Evolutionary conservation across 2,113 vertebrate genomes (phyloP).

Genomic region (Oreochromis niloticus): DNA sequence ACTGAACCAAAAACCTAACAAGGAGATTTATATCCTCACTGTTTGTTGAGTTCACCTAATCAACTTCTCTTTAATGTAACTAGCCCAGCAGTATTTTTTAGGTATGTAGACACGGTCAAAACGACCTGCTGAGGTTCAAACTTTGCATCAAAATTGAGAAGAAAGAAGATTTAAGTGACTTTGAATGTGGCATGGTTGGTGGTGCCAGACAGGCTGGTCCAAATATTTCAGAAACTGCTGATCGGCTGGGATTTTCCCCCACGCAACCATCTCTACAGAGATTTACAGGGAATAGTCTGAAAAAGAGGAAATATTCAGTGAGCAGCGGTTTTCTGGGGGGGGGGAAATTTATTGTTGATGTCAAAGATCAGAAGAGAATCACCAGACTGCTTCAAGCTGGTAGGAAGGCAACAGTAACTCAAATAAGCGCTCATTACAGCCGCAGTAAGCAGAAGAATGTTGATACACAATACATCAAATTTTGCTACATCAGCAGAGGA

Average conservation of each 20-base stretch:
- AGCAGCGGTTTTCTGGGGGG: background rate
- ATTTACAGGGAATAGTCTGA: background rate
- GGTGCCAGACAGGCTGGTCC: background rate
- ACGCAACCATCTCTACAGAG: background rate
- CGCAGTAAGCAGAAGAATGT: background rate
- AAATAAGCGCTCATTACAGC: background rate
- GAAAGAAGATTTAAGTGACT: background rate
- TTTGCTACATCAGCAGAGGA: background rate
- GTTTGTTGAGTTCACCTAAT: background rate
- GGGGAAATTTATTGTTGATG: background rate
- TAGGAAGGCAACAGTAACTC: background rate
- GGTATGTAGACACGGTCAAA: background rate
- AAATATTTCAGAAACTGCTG: background rate
- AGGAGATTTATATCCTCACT: background rate
- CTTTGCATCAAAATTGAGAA: background rate
- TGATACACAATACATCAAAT: background rate
- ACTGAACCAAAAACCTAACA: background rate
- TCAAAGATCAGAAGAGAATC: background rate
- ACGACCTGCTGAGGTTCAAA: background rate
- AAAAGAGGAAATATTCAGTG: accelerated
- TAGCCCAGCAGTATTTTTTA: background rate
- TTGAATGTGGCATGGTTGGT: background rate
- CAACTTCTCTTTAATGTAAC: background rate
- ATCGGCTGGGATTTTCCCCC: background rate
- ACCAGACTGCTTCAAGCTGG: background rate